Base-by-base conservation (phyloP, 2,797 vertebrate species). In the Tympanoctomys barrerae region DNA sequence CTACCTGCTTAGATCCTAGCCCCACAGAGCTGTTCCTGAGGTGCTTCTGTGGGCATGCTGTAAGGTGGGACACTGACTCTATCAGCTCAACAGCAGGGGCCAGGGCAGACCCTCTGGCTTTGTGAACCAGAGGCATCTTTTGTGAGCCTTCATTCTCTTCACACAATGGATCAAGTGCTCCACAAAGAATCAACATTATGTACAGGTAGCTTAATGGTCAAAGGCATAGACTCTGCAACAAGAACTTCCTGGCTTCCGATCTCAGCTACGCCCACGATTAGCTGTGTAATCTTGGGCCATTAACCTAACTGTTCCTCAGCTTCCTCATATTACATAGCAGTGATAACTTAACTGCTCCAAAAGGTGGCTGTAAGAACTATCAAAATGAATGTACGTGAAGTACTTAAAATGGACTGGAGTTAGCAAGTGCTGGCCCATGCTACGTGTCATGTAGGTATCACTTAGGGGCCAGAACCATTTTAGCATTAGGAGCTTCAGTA, bases 141-240 rank as follows among this genome's bases (percentile, higher is more conserved):
- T 36, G 46, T 80, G 54, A 21, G 36, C n/a, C 75, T 80, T 61
- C 70, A 24, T 91, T 90, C 26, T n/a, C 26, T 82, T 68, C 70
- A 54, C 68, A 59, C 26, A 89, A 36, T 64, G 42, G 66, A 70
- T 70, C 66, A 70, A 70, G 33, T 18, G 66, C 19, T 70, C 33
- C 66, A 70, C 4, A 70, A 77, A 46, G 31, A 36, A 87, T 7
- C 52, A 81, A 33, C 78, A 7, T 66, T 66, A 28, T 54, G 10
- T 54, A 68, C 46, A 59, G 19, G 57, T 9, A 31, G 57, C 59
- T 88, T 70, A 73, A 86, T 73, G 61, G 78, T 36, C 59, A 84
- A 93, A 96, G 86, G 28, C 22, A 79, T 22, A 81, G 84, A 77
- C 31, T 73, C 89, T 77, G 82, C 59, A 84, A 36, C 22, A 78